Base-by-base conservation (phyloP, 2,888 invertebrate species). In the Encarsia formosa region DNA sequence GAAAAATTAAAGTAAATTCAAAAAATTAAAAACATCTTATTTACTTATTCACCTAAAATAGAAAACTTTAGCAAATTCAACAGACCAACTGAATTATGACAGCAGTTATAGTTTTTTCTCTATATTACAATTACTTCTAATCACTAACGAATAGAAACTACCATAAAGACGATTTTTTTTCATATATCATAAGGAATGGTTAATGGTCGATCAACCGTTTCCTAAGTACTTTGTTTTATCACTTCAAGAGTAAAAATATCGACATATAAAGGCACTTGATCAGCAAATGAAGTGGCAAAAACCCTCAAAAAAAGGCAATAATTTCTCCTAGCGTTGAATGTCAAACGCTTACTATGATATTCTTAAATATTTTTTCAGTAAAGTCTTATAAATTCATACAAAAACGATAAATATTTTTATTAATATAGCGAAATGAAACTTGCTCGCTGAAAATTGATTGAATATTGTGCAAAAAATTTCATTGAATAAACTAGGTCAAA, bases 201-300 rank as follows among this genome's bases (percentile, higher is more conserved):
- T 13, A 43, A 47, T 42, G 15, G 19, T 47, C 11, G 23, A 43
- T 35, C 19, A 13, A 48, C 19, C 22, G 24, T 40, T 40, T 32
- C 23, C 38, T 53, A 57, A 57, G 56, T 57, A 57, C 56, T 51
- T 52, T 23, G 46, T 40, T 35, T 45, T 50, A 57, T 57, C 53
- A 57, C 51, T 48, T 26, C 24, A 15, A 9, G 39, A 38, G 9
- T 23, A 26, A 18, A 50, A 51, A 54, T 53, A 51, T 48, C 50
- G 35, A 53, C 53, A 48, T 43, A 29, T 40, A 47, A 53, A 57
- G 56, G 53, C 53, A 57, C 56, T 54, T 53, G 20, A 18, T 53
- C 48, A 46, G 56, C 48, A 41, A 18, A 47, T 52, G 31, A 13
- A 37, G 18, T 39, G 39, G 46, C 50, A 44, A 54, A 39, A 44